Conservation (phyloP, 2,888 invertebrate genomes). For the Drosophila tripunctata region DNA sequence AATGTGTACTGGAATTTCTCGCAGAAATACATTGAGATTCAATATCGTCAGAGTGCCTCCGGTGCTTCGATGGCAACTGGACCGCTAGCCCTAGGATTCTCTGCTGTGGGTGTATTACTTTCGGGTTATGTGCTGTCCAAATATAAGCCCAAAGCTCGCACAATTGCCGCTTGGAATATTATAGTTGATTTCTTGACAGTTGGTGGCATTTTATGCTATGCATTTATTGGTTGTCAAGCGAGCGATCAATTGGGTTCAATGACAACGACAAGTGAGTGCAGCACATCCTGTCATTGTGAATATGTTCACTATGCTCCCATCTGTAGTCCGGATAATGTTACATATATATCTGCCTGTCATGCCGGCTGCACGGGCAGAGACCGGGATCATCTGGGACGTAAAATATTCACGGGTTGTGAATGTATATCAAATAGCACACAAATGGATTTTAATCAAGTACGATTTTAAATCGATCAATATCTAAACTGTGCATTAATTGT, state of each 20-base stretch:
- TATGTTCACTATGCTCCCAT: slow-evolving; percentile 90
- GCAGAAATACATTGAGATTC: slow-evolving; percentile 92
- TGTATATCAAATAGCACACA: slow-evolving; percentile 39
- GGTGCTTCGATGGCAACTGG: slow-evolving; percentile 89
- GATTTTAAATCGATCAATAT: too few relatives aligned
- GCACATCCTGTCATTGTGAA: slow-evolving; percentile 88
- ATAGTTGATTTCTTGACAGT: slow-evolving; percentile 87
- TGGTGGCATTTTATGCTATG: slow-evolving; percentile 87
- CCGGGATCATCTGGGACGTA: slow-evolving; percentile 41
- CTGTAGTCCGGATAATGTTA: slow-evolving; percentile 87
- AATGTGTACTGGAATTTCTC: slow-evolving; percentile 92
- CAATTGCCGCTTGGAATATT: slow-evolving; percentile 88
- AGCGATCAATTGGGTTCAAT: slow-evolving; percentile 83
- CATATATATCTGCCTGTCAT: slow-evolving; percentile 91
- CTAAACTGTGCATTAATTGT: too few relatives aligned
- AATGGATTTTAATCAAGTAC: too few relatives aligned
- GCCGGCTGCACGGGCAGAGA: slow-evolving; percentile 87
- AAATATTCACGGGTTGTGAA: slow-evolving; percentile 51
- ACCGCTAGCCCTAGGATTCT: slow-evolving; percentile 87
- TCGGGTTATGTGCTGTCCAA: slow-evolving; percentile 88
- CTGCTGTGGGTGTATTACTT: slow-evolving; percentile 88
- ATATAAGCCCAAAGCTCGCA: slow-evolving; percentile 87
- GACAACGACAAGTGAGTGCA: slow-evolving; percentile 84
- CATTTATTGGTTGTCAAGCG: slow-evolving; percentile 87
- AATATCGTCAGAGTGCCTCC: slow-evolving; percentile 90